Evolutionary conservation across 1,140 invertebrate genomes (phyloP).

Genomic region (Eulimnadia texana): DNA sequence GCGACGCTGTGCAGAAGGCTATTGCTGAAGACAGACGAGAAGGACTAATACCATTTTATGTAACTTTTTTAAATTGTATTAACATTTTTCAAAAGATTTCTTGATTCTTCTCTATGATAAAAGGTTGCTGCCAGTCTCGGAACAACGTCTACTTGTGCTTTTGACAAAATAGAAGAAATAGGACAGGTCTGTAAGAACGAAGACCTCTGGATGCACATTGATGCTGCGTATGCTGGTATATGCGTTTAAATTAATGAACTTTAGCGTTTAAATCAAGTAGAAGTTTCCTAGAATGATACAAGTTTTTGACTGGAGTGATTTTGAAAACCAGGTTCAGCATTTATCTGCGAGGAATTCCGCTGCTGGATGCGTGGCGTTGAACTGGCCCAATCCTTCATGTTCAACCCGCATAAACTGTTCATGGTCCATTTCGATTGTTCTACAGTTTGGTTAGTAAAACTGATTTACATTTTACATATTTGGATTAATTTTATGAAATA

Average conservation of each 20-base stretch:
- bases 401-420: conserved; percentile 88
- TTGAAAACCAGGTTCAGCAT: conserved; percentile 68
- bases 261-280: too few relatives aligned
- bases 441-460: conserved; percentile 47
- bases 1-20: conserved; percentile 61
- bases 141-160: conserved; percentile 78
- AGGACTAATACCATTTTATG: conserved; percentile 77
- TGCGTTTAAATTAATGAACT: background rate
- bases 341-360: conserved; percentile 79
- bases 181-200: conserved; percentile 60
- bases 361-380: conserved; percentile 65
- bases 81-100: background rate
- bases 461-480: background rate
- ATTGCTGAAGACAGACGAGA: conserved; percentile 66
- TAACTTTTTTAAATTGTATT: conserved; percentile 31
- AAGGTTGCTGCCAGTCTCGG: conserved; percentile 77
- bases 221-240: conserved; percentile 78
- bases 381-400: conserved; percentile 68
- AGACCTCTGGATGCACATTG: conserved; percentile 78
- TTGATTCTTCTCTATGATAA: conserved; percentile 24
- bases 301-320: too few relatives aligned
- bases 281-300: too few relatives aligned
- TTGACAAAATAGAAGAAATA: conserved; percentile 74
- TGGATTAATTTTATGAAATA: conserved; percentile 33
- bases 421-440: conserved; percentile 85